Conservation (phyloP, 2,113 vertebrate species). For the Eupsittula cactorum region DNA sequence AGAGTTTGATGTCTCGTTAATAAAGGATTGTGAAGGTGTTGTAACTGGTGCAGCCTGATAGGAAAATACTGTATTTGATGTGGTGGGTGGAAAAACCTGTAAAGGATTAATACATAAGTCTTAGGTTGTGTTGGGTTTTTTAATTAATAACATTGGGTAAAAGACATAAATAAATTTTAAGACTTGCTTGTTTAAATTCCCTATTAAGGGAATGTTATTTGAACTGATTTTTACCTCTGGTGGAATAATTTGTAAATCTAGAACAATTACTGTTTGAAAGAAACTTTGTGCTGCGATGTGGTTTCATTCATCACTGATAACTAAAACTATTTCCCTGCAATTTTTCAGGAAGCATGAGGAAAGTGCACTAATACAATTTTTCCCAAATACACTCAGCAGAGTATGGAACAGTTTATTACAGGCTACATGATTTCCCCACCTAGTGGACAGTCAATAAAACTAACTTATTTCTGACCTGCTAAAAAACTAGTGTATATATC, state of each 20-base stretch:
- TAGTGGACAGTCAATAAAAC: constrained; percentile 12
- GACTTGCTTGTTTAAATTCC: background rate
- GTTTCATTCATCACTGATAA: background rate
- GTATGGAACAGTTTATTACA: background rate
- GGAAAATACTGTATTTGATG: constrained; percentile 75
- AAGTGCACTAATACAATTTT: background rate
- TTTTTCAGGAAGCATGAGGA: background rate
- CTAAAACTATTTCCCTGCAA: background rate
- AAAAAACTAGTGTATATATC: background rate
- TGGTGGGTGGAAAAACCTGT: constrained; percentile 85
- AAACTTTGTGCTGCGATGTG: background rate
- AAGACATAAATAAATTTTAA: background rate
- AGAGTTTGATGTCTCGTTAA: constrained; percentile 76
- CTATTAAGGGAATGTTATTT: background rate
- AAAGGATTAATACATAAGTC: background rate
- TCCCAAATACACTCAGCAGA: background rate
- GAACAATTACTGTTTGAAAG: background rate
- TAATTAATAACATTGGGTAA: background rate
- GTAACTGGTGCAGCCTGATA: constrained; percentile 79
- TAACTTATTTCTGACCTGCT: background rate
- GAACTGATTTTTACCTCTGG: background rate
- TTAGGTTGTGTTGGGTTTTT: background rate
- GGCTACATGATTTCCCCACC: background rate
- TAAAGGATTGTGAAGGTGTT: constrained; percentile 81
- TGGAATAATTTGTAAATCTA: background rate